Percentiles rank a stretch among this genome's conserved stretches.
Evolutionary conservation across 2,888 invertebrate species (phyloP).

Genomic region (Calliopum simillimum): DNA sequence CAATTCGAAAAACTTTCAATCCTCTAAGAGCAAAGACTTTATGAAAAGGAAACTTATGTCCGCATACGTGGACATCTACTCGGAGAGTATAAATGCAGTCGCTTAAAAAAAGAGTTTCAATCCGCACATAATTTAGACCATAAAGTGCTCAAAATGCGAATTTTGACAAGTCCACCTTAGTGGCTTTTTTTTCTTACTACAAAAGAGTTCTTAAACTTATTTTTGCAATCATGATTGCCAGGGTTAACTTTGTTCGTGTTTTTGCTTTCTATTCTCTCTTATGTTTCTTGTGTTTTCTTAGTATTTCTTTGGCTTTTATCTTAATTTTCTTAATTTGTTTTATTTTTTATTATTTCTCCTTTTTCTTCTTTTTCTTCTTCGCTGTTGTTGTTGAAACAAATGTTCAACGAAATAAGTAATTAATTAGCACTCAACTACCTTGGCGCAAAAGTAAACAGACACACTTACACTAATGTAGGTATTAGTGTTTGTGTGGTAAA

Average conservation of each 20-base stretch:
- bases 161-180: neutral
- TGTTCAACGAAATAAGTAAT: slow-evolving; percentile 45
- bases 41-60: too few species aligned
- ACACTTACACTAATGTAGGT: neutral
- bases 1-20: too few species aligned
- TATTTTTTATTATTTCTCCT: slow-evolving; percentile 17
- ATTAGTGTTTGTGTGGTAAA: too few species aligned
- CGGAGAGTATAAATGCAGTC: too few species aligned
- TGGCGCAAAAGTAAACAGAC: slow-evolving; percentile 4
- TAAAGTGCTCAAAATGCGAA: too few species aligned
- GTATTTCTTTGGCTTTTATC: neutral
- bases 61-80: too few species aligned
- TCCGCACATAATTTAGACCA: too few species aligned
- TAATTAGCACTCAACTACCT: slow-evolving; percentile 45
- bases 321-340: slow-evolving; percentile 5
- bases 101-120: too few species aligned
- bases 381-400: slow-evolving; percentile 10
- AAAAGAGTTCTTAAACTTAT: slow-evolving; percentile 41
- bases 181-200: slow-evolving; percentile 11
- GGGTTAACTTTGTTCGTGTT: slow-evolving; percentile 10
- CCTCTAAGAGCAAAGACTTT: too few species aligned
- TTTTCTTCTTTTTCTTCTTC: neutral
- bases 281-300: neutral
- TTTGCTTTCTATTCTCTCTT: neutral
- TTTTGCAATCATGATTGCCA: slow-evolving; percentile 15